phyloP scores from a whole-genome alignment of 2,113 vertebrate species.

The Galemys pyrenaicus region DNA sequence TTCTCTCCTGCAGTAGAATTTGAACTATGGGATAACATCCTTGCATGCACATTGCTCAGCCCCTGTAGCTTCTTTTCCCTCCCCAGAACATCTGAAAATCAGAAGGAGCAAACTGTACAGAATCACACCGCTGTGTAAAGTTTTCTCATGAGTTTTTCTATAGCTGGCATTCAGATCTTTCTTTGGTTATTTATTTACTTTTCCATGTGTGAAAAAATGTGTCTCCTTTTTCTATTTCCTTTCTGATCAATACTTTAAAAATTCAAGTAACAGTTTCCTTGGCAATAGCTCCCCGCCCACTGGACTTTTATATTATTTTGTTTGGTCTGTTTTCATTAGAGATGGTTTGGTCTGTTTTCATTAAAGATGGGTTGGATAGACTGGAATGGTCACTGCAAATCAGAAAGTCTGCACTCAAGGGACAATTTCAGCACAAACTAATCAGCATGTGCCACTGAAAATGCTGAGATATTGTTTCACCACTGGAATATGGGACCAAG shows the following conservation, averaged over 20 bases:
- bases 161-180: background rate
- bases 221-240: background rate
- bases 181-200: background rate
- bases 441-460: background rate
- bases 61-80: background rate
- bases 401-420: background rate
- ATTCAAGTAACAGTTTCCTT: slow-evolving; percentile 14
- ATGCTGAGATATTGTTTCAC: background rate
- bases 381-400: background rate
- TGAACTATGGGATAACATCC: background rate
- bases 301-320: background rate
- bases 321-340: no score
- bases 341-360: background rate
- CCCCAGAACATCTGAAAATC: background rate
- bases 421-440: background rate
- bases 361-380: background rate
- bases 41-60: background rate
- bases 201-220: background rate
- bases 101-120: fast-evolving
- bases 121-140: fast-evolving
- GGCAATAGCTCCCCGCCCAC: background rate
- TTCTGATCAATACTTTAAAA: slow-evolving; percentile 41
- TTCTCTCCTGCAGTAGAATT: background rate
- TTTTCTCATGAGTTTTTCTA: background rate
- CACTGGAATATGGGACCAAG: background rate